Base-by-base conservation (phyloP, 2,113 vertebrate species). In the Scomber colias region DNA sequence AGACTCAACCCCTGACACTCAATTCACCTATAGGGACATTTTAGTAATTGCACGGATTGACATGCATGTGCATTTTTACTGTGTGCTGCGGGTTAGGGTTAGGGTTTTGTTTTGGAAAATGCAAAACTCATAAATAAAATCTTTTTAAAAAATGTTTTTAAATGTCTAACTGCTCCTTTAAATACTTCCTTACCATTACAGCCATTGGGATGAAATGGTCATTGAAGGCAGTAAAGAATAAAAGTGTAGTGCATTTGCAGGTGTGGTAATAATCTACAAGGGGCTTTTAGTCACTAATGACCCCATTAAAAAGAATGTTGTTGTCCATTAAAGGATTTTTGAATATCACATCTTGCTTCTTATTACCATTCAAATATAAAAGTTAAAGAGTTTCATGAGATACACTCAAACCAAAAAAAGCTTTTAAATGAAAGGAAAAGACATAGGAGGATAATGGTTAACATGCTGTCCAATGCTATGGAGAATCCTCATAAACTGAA, bases 401-500 rank as follows among this genome's bases (percentile, higher is more conserved):
- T 27, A 27, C 24, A 27, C 24, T 27, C 24, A 27, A 27, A 27
- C 24, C 24, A 27, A 27, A 27, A 27, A 27, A 27, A 27, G 24
- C 2, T 27, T 27, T 27, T n/a, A 17, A 8, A 66, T 27, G n/a
- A 71, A 68, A 51, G 11, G 45, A 4, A 56, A 51, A 67, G 48
- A 77, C 24, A 67, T 54, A 74, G 16, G 5, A 30, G 5, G 49
- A 54, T 45, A 73, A 67, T 67, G 13, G 54, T 76, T 79, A 15
- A 59, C 54, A 35, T 30, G 13, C 60, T 65, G 69, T 54, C 57
- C 48, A 49, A 69, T 73, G 70, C 81, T 46, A 72, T 19, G 51
- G 48, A 84, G 65, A 85, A 51, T 49, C 31, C n/a, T 69, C n/a
- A 17, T 40, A 60, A 73, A 80, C 67, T 68, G 3, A 85, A 75